phyloP scores from a whole-genome alignment of 2,797 vertebrate species.

The Cyclura pinguis region DNA sequence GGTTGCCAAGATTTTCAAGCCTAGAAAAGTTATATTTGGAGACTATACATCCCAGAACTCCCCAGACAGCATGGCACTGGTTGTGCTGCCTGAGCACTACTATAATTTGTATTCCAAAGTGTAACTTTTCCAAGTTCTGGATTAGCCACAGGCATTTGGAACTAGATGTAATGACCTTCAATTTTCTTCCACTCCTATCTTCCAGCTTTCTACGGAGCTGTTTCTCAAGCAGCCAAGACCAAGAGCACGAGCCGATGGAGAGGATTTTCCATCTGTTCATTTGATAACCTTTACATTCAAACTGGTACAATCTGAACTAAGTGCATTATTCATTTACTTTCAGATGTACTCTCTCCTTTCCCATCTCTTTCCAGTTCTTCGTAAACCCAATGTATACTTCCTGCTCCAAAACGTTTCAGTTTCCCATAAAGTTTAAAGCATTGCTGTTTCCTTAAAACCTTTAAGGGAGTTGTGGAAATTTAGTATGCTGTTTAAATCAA shows the following conservation, averaged over 20 bases:
- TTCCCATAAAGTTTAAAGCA: not conserved
- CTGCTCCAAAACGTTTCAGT: not conserved
- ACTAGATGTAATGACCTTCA: not conserved
- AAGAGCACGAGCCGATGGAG: not conserved
- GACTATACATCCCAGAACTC: too few species aligned
- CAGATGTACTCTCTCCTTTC: not conserved
- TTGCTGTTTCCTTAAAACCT: not conserved
- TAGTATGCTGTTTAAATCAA: not conserved
- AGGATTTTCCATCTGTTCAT: not conserved
- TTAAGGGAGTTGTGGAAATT: not conserved
- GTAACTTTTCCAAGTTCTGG: not conserved
- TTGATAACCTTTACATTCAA: not conserved
- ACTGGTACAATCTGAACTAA: not conserved
- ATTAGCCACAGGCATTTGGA: not conserved
- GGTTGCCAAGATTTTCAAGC: too few species aligned
- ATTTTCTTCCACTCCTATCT: not conserved
- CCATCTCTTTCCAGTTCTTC: not conserved
- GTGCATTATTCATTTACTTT: not conserved
- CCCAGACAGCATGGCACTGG: too few species aligned
- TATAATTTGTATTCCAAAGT: too few species aligned
- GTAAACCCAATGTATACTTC: not conserved
- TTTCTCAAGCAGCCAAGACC: not conserved
- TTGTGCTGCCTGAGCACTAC: too few species aligned
- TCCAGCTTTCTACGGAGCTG: not conserved
- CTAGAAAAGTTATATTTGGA: too few species aligned